These are phyloP conservation scores for Hydriomena furcata DNA, from an alignment of 2,888 invertebrate species.

Conservation along the genomic window DNA sequence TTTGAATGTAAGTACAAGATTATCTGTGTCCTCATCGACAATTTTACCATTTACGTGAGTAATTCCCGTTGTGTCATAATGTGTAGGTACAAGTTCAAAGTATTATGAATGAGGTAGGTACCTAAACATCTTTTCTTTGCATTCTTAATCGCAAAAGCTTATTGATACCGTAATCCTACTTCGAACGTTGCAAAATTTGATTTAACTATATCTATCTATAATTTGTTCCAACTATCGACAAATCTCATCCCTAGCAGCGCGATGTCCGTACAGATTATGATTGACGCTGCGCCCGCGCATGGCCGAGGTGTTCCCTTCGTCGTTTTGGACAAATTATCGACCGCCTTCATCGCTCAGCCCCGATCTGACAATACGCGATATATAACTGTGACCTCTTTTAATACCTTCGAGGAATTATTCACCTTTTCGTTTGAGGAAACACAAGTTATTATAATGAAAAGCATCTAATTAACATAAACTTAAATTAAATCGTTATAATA, in stretches of 20 bases:
- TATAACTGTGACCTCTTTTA: conserved; percentile 51
- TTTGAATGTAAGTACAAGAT: too few species aligned
- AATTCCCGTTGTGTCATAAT: too few species aligned
- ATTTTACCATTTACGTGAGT: too few species aligned
- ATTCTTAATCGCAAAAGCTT: too few species aligned
- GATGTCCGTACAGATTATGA: conserved; percentile 45
- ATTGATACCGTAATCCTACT: too few species aligned
- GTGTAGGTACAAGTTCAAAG: too few species aligned
- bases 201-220: too few species aligned
- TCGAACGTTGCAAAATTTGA: too few species aligned
- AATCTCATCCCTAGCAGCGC: conserved; percentile 23
- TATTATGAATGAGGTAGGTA: too few species aligned
- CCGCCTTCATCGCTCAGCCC: conserved; percentile 34
- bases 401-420: conserved; percentile 45
- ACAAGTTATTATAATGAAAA: not conserved
- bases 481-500: not conserved
- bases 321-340: conserved; percentile 45
- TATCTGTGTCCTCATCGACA: too few species aligned
- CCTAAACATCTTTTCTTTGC: too few species aligned
- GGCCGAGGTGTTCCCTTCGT: conserved; percentile 48
- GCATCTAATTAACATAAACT: too few species aligned
- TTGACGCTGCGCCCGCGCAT: conserved; percentile 57
- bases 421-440: conserved; percentile 2
- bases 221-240: conserved; percentile 22
- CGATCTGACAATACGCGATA: conserved; percentile 49